These are phyloP conservation scores for human DNA, from an alignment of 2,113 vertebrate genomes.

Conservation along the genomic window GRCh38 chr5:167082501-167083000, in stretches of 20 bases:
- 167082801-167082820: background rate
- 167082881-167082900: background rate
- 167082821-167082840: background rate
- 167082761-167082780: background rate
- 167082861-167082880: background rate
- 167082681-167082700: background rate
- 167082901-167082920: background rate
- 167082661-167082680: background rate
- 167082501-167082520: too few species aligned
- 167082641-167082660: background rate
- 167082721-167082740: background rate
- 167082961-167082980: background rate
- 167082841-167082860: background rate
- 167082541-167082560: too few species aligned
- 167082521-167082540: too few species aligned
- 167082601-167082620: background rate
- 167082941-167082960: background rate
- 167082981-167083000: fast-evolving
- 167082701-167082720: background rate
- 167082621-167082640: background rate
- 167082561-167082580: too few species aligned
- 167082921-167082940: background rate
- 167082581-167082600: background rate
- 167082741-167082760: background rate
- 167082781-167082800: background rate